These are phyloP conservation scores for Diplolepis rosae DNA, from an alignment of 2,888 invertebrate species.

Conservation along the genomic window DNA sequence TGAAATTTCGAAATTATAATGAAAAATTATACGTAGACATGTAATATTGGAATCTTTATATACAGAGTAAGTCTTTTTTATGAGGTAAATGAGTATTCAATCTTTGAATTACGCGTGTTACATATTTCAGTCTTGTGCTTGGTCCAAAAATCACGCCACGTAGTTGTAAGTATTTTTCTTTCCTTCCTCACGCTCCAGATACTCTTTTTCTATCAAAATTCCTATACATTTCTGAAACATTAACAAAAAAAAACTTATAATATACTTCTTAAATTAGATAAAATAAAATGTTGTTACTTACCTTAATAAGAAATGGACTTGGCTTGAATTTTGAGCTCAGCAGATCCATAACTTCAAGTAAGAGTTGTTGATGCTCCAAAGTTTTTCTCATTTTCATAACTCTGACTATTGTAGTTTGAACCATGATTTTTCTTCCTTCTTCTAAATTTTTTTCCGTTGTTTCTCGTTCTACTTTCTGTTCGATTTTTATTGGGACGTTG, in stretches of 20 bases:
- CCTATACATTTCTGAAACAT: conserved; percentile 96
- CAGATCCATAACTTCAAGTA: conserved; percentile 97
- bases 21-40: too few relatives aligned
- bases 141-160: conserved; percentile 84
- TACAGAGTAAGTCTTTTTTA: not conserved
- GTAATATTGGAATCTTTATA: too few relatives aligned
- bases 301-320: conserved; percentile 96
- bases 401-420: conserved; percentile 93
- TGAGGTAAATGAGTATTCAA: conserved; percentile 30
- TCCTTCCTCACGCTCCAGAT: conserved; percentile 95
- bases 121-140: conserved; percentile 33
- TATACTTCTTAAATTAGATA: not conserved
- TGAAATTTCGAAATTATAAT: too few relatives aligned
- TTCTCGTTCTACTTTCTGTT: conserved; percentile 97
- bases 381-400: conserved; percentile 99
- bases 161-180: conserved; percentile 99
- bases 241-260: conserved; percentile 22
- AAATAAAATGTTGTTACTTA: conserved; percentile 68
- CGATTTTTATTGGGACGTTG: conserved; percentile 97
- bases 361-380: conserved; percentile 93
- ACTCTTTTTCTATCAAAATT: conserved; percentile 99
- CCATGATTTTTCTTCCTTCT: conserved; percentile 97
- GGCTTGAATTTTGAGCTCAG: conserved; percentile 97
- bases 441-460: conserved; percentile 99
- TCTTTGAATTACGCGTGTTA: conserved; percentile 53